Percentiles rank a stretch among this genome's conserved stretches.
Evolutionary conservation across 1,140 invertebrate genomes (phyloP).

Genomic region (Calephelis virginiensis): DNA sequence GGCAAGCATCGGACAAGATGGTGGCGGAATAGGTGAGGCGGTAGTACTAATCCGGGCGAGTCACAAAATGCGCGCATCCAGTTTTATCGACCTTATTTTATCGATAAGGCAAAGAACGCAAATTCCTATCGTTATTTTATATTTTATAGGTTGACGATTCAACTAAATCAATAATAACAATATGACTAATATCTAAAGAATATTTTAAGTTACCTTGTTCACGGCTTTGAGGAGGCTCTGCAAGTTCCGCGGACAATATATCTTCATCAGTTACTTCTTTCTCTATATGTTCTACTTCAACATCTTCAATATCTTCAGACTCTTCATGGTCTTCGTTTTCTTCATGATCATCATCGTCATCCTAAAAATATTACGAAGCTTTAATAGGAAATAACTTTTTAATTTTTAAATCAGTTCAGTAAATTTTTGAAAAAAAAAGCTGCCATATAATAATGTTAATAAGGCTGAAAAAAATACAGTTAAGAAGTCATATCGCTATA

Average conservation of each 20-base stretch:
- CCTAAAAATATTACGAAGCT: slow-evolving; percentile 13
- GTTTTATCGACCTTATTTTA: no score
- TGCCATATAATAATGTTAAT: slow-evolving; percentile 12
- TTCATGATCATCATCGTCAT: slow-evolving; percentile 18
- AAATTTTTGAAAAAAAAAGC: neutral
- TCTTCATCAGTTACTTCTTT: slow-evolving; percentile 33
- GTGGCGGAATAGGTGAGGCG: no score
- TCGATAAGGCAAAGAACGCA: no score
- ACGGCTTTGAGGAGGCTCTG: slow-evolving; percentile 5
- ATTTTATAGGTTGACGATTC: no score
- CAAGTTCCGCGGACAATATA: slow-evolving; percentile 26
- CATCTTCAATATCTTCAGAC: slow-evolving; percentile 38
- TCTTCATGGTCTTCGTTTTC: slow-evolving; percentile 39
- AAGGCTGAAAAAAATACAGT: slow-evolving; percentile 17
- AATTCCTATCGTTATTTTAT: no score
- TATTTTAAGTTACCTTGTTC: neutral
- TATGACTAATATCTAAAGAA: no score
- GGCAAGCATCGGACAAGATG: no score
- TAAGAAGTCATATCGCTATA: neutral
- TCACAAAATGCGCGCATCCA: no score
- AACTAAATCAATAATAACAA: no score
- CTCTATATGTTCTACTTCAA: slow-evolving; percentile 33
- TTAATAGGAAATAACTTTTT: neutral
- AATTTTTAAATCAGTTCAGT: neutral
- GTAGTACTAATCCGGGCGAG: no score